A percentile compares a stretch with the other conserved stretches of the same genome.
These are phyloP conservation scores for Pinna nobilis DNA, from an alignment of 1,140 invertebrate genomes.

Conservation along the genomic window DNA sequence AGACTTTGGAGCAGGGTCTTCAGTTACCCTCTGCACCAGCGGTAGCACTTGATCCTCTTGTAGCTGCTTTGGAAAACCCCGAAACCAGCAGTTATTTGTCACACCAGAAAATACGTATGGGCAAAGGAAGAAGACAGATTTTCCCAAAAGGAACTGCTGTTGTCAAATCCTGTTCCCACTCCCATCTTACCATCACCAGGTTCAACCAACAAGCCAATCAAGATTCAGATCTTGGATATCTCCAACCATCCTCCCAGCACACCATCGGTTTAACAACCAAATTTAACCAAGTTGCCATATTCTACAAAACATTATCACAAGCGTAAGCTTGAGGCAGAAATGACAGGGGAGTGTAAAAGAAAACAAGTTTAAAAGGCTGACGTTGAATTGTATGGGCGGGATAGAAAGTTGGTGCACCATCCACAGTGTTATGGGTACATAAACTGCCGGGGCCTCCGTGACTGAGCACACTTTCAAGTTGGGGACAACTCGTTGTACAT, in stretches of 20 bases:
- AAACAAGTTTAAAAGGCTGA: too few relatives aligned
- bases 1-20: slow-evolving; percentile 9
- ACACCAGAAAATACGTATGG: background rate
- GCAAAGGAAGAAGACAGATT: background rate
- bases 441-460: too few relatives aligned
- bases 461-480: too few relatives aligned
- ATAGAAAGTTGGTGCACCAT: background rate
- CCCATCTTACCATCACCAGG: too few relatives aligned
- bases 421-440: background rate
- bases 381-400: too few relatives aligned
- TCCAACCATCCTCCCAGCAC: too few relatives aligned
- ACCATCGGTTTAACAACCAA: background rate
- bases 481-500: too few relatives aligned
- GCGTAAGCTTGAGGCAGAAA: background rate
- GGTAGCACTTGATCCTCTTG: background rate
- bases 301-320: background rate
- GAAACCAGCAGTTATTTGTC: background rate
- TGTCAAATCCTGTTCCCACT: background rate
- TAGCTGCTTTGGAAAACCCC: background rate
- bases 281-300: background rate
- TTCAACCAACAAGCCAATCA: too few relatives aligned
- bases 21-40: background rate
- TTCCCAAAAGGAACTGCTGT: background rate
- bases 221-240: too few relatives aligned
- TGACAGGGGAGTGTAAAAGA: too few relatives aligned